A percentile compares a stretch with the other conserved stretches of the same genome.
phyloP scores from a whole-genome alignment of 2,113 vertebrate species.

The Tor tambroides region DNA sequence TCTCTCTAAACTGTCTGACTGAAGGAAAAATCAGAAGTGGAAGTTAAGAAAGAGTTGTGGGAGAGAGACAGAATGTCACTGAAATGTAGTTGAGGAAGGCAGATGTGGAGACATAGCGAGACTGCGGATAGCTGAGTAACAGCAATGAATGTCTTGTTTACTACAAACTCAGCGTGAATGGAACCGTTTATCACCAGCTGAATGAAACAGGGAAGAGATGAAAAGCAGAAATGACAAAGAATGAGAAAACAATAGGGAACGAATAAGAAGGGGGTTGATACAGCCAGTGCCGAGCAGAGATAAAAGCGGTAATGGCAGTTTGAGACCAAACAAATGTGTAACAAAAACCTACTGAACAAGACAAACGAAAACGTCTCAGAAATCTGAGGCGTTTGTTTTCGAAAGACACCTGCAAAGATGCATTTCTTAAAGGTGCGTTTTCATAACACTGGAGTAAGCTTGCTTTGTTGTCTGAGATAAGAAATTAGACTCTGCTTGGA shows the following conservation, averaged over 20 bases:
- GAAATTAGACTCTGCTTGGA: neutral
- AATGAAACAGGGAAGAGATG: conserved; percentile 1
- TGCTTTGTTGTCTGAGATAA: neutral
- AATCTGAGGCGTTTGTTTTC: neutral
- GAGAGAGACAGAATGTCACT: conserved; percentile 18
- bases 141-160: conserved; percentile 52
- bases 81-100: neutral
- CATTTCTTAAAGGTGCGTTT: neutral
- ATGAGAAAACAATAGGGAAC: conserved; percentile 32
- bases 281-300: neutral
- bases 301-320: neutral
- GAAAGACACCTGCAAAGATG: conserved; percentile 14
- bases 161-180: conserved; percentile 39
- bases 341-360: neutral
- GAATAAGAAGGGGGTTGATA: conserved; percentile 7
- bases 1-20: neutral
- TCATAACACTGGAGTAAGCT: neutral
- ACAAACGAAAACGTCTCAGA: conserved; percentile 2
- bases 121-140: neutral
- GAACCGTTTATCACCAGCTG: conserved; percentile 31
- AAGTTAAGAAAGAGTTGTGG: neutral
- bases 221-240: conserved; percentile 28
- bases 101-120: neutral
- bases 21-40: neutral
- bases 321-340: conserved; percentile 23